phyloP scores from a whole-genome alignment of 2,113 vertebrate species.

The Meriones unguiculatus region DNA sequence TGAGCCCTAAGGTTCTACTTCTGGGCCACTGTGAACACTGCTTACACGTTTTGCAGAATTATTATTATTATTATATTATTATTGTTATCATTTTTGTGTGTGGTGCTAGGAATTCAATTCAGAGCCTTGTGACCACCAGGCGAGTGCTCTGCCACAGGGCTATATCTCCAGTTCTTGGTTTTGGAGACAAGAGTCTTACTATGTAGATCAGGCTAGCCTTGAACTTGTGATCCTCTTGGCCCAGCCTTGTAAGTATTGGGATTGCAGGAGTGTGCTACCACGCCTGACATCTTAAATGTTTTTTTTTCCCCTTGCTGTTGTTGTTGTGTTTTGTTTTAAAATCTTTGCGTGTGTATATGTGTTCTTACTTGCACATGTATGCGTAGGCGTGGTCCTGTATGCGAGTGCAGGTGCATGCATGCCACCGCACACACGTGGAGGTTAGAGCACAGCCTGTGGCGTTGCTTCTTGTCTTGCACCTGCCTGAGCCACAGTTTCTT shows the following conservation, averaged over 20 bases:
- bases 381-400: neutral
- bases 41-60: slow-evolving; percentile 53
- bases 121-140: neutral
- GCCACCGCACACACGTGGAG: neutral
- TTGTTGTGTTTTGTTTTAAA: neutral
- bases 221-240: no score
- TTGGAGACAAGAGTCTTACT: neutral
- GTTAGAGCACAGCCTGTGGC: neutral
- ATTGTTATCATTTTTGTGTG: neutral
- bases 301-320: neutral
- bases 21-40: neutral
- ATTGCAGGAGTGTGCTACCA: neutral
- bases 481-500: neutral
- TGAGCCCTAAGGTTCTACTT: slow-evolving; percentile 12
- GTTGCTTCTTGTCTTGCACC: neutral
- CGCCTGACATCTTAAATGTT: neutral
- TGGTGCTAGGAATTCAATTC: neutral
- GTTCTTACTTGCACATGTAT: neutral
- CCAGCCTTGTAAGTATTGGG: neutral
- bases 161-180: neutral
- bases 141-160: neutral
- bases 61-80: neutral
- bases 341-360: neutral
- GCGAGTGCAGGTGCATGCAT: neutral
- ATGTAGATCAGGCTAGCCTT: neutral